phyloP scores from a whole-genome alignment of 2,888 invertebrate species.

The Polydrusus pterygomalis region DNA sequence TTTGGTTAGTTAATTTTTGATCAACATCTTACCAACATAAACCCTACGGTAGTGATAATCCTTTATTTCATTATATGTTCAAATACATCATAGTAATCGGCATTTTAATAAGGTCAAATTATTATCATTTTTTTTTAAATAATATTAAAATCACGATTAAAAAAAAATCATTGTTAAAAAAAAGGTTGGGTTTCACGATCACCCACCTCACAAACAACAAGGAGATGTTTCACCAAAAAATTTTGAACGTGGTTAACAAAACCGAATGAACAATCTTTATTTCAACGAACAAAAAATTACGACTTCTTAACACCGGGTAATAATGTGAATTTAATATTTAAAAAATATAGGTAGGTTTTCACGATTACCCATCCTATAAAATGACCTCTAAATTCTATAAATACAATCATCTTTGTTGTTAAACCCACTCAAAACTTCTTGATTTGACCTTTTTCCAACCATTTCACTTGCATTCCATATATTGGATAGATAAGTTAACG shows the following conservation, averaged over 20 bases:
- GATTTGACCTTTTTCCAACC: background rate
- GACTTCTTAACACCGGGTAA: too few species aligned
- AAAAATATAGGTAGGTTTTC: background rate
- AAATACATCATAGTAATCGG: too few species aligned
- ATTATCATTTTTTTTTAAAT: background rate
- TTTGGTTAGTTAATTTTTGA: too few species aligned
- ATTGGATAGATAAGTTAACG: background rate
- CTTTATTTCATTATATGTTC: too few species aligned
- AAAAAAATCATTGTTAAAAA: background rate
- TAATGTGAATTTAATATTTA: too few species aligned
- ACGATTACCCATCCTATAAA: background rate
- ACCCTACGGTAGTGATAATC: too few species aligned
- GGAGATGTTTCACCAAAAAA: too few species aligned
- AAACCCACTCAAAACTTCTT: background rate
- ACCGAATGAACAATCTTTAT: background rate
- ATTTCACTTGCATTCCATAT: background rate
- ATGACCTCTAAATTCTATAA: constrained; percentile 17
- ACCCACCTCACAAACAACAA: background rate
- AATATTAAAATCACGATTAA: background rate
- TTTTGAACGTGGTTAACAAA: too few species aligned
- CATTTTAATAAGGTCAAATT: background rate
- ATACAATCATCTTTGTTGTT: constrained; percentile 4
- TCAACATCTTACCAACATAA: too few species aligned
- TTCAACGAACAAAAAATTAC: too few species aligned
- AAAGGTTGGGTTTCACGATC: background rate